Evolutionary conservation across 53 echinoderm and acorn worm genomes (phyloP).

Genomic region (Patiria pectinifera): DNA sequence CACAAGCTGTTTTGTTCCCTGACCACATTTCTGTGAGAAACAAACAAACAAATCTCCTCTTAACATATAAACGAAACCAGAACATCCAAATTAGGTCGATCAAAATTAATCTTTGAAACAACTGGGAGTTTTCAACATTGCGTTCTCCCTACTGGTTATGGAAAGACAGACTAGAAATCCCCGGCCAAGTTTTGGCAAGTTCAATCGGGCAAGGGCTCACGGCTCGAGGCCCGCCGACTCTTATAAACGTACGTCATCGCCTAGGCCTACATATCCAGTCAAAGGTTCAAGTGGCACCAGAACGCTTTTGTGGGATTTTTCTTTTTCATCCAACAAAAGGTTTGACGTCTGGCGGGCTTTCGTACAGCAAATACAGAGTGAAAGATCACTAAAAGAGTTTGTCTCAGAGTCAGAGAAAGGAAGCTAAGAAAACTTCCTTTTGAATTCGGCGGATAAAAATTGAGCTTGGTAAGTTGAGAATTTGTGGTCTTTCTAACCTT

Average conservation of each 20-base stretch:
- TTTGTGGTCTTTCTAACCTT: background rate
- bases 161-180: background rate
- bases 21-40: too few relatives aligned
- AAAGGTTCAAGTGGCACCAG: constrained; percentile 3
- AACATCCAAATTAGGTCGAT: background rate
- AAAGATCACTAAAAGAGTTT: background rate
- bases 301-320: background rate
- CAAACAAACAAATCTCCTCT: too few relatives aligned
- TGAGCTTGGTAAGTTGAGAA: background rate
- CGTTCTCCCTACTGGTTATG: background rate
- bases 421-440: background rate
- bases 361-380: background rate
- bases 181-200: background rate
- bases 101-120: background rate
- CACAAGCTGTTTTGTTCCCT: too few relatives aligned
- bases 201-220: background rate
- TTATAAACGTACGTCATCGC: background rate
- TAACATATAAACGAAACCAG: too few relatives aligned
- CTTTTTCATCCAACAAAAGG: background rate
- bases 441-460: background rate
- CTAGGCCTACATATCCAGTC: background rate
- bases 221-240: background rate
- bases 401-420: background rate
- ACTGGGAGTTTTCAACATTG: background rate
- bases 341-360: background rate